Evolutionary conservation across 2,797 vertebrate species (phyloP).

Genomic region (Artibeus lituratus): DNA sequence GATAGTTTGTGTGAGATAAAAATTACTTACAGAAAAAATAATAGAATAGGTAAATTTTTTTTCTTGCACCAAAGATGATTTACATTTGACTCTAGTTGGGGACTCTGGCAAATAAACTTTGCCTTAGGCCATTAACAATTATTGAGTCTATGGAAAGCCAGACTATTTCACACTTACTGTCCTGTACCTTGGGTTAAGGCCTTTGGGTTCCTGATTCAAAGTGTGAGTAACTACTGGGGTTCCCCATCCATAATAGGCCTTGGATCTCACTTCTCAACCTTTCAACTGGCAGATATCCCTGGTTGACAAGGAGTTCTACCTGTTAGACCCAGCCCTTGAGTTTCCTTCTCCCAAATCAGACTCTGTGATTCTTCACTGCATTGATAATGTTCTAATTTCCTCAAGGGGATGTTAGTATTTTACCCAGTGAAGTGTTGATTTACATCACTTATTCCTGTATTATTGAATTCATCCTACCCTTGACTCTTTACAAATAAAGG

Average conservation of each 20-base stretch:
- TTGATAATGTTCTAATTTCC: background rate
- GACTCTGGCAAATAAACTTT: background rate
- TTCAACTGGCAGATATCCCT: background rate
- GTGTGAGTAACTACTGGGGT: background rate
- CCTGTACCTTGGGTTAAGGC: background rate
- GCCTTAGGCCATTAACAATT: background rate
- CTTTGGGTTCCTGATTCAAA: background rate
- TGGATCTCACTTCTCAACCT: background rate
- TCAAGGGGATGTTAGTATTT: background rate
- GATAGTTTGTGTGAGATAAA: background rate
- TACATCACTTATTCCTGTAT: background rate
- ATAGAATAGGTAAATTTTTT: background rate
- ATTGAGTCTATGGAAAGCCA: background rate
- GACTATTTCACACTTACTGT: background rate
- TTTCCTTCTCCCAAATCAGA: background rate
- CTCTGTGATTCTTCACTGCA: background rate
- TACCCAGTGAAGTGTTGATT: background rate
- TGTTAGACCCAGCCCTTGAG: background rate
- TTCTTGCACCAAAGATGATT: background rate
- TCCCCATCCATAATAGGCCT: background rate
- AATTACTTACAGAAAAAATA: background rate
- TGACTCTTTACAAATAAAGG: background rate
- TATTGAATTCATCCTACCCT: background rate
- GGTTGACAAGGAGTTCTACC: background rate
- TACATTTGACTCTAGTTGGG: background rate